Base-by-base conservation (phyloP, 2,797 vertebrate species). In the Gymnopithys bicolor region DNA sequence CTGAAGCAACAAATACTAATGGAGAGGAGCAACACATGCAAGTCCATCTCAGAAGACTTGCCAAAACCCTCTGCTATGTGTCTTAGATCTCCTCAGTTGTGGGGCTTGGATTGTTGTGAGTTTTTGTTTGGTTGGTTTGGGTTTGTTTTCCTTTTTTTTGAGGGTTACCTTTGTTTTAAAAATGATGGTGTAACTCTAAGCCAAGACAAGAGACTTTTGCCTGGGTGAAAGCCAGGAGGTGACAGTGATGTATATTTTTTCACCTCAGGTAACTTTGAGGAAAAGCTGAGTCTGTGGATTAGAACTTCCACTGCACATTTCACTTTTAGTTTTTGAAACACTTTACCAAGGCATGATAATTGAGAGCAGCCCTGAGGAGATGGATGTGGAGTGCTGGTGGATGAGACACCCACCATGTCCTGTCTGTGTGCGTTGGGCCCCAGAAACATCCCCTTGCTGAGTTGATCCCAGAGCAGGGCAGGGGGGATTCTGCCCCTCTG, bases 1-100 rank as follows among this genome's bases (percentile, higher is more conserved):
- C 19, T 49, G 67, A 53, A 46, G 46, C 46, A 79, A 67, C 21
- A 48, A 48, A 78, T 49, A 48, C 49, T 35, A 70, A 55, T 2
- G 45, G 37, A 75, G 74, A 5, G 8, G 41, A 69, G 25, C 8
- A 78, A 51, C 46, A 51, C 0, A 2, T 6, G 45, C 53, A 62
- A 0, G 0, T 35, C n/a, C 17, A 41, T 14, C 49, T 59, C 64
- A 13, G 77, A 60, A 73, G 52, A 11, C 1, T 11, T 45, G 56
- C 66, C 13, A 0, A 70, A 80, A 64, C 18, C 64, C 64, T 85
- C 71, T 32, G 33, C 52, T 76, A 23, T 0, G 0, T 45, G 48
- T 46, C 56, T 75, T 28, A 58, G 24, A 70, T 35, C 41, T 45
- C 53, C 53, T 67, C 45, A 13, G 13, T 30, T 69, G 43, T 46